Evolutionary conservation across 1,140 invertebrate genomes (phyloP), one percentile per base, ranked within the genome.

Genomic region (Scaptomyza pallida): DNA sequence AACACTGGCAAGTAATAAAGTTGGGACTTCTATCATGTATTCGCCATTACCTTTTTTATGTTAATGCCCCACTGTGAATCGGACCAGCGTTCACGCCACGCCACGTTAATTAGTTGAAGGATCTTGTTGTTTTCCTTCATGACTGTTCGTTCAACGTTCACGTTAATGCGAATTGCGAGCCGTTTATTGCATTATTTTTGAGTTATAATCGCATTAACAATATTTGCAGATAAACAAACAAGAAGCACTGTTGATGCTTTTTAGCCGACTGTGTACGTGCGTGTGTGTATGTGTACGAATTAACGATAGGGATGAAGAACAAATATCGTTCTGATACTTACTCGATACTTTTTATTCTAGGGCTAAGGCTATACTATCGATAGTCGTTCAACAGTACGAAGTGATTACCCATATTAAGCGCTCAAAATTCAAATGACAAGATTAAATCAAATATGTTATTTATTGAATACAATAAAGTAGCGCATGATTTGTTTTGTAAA

Each of bases 41-140:
- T 33, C 63, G 35, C 8, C 19, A 90, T 92, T 89, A 94, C 96
- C 17, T 96, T 96, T 93, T 98, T 98, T 26, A 98, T 97, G 89
- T 98, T 96, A 64, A 98, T 98, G 23, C 97, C 97, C 97, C 97
- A 99, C 92, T 98, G 96, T 21, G 98, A 94, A 92, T 98, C 97
- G 9, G 95, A 96, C 97, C 97, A 99, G 55, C 97, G 93, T 92
- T 98, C 97, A 79, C 97, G 93, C 97, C 97, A 99, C 41, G 97
- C 98, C 92, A 88, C 78, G 50, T 88, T 89, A 45, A 88, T 88
- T 15, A 88, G 78, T 59, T 89, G 82, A 51, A 88, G 75, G 47
- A 88, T 88, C 26, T 88, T 88, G 61, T 89, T 86, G 54, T 86
- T 86, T 63, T 88, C 82, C 61, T 88, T 88, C 82, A 88, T 88